phyloP scores from a whole-genome alignment of 1,140 invertebrate species.

The Apis dorsata region DNA sequence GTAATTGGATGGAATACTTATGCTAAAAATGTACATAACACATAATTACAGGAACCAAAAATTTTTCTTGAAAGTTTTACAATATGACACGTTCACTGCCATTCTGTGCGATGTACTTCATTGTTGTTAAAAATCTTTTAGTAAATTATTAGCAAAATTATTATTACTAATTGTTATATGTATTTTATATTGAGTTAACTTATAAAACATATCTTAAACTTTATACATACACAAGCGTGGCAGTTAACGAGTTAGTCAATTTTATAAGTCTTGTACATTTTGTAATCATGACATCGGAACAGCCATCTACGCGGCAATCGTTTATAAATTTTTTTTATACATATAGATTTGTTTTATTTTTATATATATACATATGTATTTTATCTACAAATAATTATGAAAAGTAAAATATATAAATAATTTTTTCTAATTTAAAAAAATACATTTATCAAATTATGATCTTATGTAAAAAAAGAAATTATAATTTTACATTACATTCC shows the following conservation, averaged over 20 bases:
- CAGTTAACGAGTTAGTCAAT: constrained; percentile 57
- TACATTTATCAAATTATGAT: background rate
- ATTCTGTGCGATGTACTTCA: constrained; percentile 60
- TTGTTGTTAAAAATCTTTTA: constrained; percentile 29
- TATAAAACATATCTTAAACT: constrained; percentile 39
- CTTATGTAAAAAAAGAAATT: background rate
- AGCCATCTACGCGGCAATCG: background rate
- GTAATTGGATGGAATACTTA: constrained; percentile 46
- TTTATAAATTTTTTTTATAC: constrained; percentile 20
- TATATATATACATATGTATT: constrained; percentile 7
- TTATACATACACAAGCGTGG: constrained; percentile 54
- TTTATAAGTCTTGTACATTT: constrained; percentile 37
- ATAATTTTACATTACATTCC: constrained; percentile 12
- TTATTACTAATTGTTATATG: constrained; percentile 24
- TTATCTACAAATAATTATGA: background rate
- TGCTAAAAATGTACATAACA: constrained; percentile 59
- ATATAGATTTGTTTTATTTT: constrained; percentile 13
- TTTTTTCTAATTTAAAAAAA: background rate
- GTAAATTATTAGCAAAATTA: constrained; percentile 23
- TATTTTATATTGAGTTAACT: constrained; percentile 35
- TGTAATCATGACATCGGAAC: constrained; percentile 28
- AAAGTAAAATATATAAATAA: constrained; percentile 5
- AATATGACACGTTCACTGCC: constrained; percentile 65
- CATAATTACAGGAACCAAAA: constrained; percentile 53
- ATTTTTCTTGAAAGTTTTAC: constrained; percentile 58